These are phyloP conservation scores for Volucella inanis DNA, from an alignment of 2,888 invertebrate genomes.

Conservation along the genomic window DNA sequence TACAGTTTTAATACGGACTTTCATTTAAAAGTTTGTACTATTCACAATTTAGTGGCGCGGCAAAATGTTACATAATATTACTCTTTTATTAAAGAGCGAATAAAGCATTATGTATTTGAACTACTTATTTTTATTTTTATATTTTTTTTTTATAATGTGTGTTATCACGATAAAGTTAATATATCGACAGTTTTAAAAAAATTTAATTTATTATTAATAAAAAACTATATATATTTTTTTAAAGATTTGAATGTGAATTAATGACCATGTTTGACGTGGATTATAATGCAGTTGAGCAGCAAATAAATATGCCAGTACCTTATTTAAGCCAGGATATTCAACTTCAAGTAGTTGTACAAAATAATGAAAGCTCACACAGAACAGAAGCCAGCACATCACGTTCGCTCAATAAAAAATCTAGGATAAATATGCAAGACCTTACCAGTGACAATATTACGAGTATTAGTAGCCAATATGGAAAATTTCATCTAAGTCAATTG, in stretches of 20 bases:
- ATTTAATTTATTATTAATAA: no score
- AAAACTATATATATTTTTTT: no score
- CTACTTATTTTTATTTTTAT: no score
- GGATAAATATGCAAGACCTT: slow-evolving; percentile 52
- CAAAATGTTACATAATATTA: no score
- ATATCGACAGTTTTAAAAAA: no score
- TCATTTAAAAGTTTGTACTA: no score
- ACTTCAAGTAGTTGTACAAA: slow-evolving; percentile 56
- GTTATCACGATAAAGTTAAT: no score
- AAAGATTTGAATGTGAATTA: slow-evolving; percentile 1
- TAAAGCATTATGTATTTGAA: no score
- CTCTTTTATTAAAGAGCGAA: no score
- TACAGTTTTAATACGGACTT: no score
- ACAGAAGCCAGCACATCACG: slow-evolving; percentile 46
- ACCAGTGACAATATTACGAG: slow-evolving; percentile 35
- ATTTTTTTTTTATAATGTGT: no score
- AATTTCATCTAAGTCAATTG: slow-evolving; percentile 51
- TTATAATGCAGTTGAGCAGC: slow-evolving; percentile 25
- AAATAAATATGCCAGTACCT: slow-evolving; percentile 49
- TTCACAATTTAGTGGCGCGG: no score
- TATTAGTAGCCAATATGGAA: slow-evolving; percentile 54
- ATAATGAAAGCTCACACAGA: slow-evolving; percentile 51
- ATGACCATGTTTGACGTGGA: slow-evolving; percentile 40
- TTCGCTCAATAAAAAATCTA: slow-evolving; percentile 36
- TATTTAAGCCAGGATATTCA: slow-evolving; percentile 56